Evolutionary conservation across 2,888 invertebrate species (phyloP), one percentile per base, ranked within the genome.

Genomic region (Tetheella fluctuosa): DNA sequence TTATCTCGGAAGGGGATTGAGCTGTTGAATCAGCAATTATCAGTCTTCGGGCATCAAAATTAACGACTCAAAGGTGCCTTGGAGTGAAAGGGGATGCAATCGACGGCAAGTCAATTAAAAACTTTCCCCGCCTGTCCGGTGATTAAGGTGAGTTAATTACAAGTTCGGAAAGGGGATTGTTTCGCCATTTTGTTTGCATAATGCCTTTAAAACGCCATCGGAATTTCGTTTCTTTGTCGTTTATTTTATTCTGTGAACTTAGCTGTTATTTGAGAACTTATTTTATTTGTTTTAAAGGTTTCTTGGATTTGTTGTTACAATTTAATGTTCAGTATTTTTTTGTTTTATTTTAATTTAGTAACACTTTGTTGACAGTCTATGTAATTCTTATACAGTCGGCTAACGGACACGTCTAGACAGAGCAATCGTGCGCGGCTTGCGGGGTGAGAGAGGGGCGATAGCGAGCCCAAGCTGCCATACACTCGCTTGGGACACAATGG

Each of bases 31-130:
- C 77, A 69, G 73, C 77, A 79, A 83, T 83, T 82, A 83, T 80
- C 77, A 64, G 73, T 67, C 65, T 71, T 70, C 65, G 68, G 67
- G 69, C 74, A 76, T 78, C 76, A 67, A 71, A 77, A 77, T 77
- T 77, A 81, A 77, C 73, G 64, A 57, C 25, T 67, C 52, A 64
- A 48, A 71, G 70, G 67, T 63, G 58, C 59, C 58, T 20, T 20
- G 69, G 66, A 72, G 67, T 71, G 64, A 66, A 64, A 67, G 13
- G 65, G 65, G 69, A 54, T 59, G 52, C 54, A 60, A 68, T 73
- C 73, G 65, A 73, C 66, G 63, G 64, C 69, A 79, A 81, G 81
- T 86, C 86, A 88, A 88, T 87, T 87, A 87, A 86, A 86, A 87
- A 86, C 80, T 85, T 86, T 77, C 74, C 72, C 77, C 73, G 74